Percentiles rank a stretch among this genome's conserved stretches.
phyloP scores from a whole-genome alignment of 2,113 vertebrate species.

The Melanerpes aurifrons region DNA sequence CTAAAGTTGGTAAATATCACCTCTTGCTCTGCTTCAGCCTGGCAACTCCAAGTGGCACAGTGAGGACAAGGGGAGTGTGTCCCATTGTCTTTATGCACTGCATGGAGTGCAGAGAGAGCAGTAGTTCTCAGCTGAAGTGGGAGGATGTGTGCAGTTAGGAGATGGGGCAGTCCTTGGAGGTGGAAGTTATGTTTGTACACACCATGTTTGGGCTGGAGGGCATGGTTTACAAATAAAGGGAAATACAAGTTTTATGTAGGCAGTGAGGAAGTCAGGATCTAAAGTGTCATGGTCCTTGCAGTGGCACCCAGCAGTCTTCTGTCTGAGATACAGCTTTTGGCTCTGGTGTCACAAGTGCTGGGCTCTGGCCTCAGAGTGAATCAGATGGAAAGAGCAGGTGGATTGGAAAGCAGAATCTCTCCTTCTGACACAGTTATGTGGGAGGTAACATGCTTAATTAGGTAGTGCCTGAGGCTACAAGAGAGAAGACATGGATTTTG shows the following conservation, averaged over 20 bases:
- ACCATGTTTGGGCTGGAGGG: neutral
- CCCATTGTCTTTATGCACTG: neutral
- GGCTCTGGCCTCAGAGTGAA: neutral
- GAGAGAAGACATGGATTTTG: neutral
- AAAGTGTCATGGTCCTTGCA: fast-evolving
- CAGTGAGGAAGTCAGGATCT: neutral
- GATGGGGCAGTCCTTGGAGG: neutral
- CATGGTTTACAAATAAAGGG: neutral
- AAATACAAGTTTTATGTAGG: neutral
- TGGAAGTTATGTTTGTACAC: neutral
- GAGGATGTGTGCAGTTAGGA: neutral
- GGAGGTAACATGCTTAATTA: neutral
- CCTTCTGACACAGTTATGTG: constrained; percentile 18
- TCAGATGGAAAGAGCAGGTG: neutral
- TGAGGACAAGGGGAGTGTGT: neutral
- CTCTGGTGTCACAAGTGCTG: neutral
- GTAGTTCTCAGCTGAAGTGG: neutral
- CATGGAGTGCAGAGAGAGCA: fast-evolving
- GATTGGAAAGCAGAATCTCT: neutral
- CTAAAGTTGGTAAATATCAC: neutral
- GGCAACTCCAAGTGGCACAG: neutral
- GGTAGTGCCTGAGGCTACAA: neutral
- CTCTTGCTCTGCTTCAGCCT: neutral
- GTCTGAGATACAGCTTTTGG: neutral
- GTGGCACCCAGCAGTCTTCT: neutral